These are phyloP conservation scores for Catharus fuscescens DNA, from an alignment of 2,113 vertebrate genomes.

Conservation along the genomic window DNA sequence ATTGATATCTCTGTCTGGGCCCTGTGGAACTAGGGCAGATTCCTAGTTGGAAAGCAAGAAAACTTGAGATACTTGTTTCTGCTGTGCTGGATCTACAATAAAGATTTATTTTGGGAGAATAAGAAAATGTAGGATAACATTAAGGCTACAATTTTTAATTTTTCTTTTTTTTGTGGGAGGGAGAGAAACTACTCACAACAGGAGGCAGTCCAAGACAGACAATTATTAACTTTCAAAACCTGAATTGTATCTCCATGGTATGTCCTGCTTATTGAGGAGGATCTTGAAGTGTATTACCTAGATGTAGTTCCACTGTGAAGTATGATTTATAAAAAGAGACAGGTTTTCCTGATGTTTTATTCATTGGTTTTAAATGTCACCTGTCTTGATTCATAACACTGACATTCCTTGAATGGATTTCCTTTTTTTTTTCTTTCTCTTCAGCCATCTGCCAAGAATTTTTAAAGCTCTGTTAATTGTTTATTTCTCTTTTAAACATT, in stretches of 20 bases:
- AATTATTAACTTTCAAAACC: not conserved
- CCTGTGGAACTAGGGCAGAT: not conserved
- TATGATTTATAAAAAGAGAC: conserved; percentile 23
- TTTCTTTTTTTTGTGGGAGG: not conserved
- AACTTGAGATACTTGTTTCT: not conserved
- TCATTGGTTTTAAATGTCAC: conserved; percentile 66
- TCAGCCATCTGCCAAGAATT: conserved; percentile 41
- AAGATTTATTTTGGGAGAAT: not conserved
- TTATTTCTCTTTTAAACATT: conserved; percentile 15
- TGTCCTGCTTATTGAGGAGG: not conserved
- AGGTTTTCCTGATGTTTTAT: conserved; percentile 54
- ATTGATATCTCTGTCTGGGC: not conserved
- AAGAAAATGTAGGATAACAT: not conserved
- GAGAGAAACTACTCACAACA: not conserved
- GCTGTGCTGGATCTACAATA: not conserved
- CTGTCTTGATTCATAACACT: conserved; percentile 52
- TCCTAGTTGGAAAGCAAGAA: not conserved
- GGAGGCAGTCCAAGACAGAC: not conserved
- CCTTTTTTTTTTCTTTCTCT: not conserved
- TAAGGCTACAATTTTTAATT: not conserved
- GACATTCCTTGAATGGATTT: conserved; percentile 41
- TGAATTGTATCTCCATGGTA: not conserved
- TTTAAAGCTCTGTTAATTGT: conserved; percentile 47
- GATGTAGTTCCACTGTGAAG: not conserved
- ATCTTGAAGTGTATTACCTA: not conserved